Percentiles rank a stretch among this genome's conserved stretches.
Evolutionary conservation across 1,140 invertebrate genomes (phyloP).

Genomic region (Meloidogyne hapla): DNA sequence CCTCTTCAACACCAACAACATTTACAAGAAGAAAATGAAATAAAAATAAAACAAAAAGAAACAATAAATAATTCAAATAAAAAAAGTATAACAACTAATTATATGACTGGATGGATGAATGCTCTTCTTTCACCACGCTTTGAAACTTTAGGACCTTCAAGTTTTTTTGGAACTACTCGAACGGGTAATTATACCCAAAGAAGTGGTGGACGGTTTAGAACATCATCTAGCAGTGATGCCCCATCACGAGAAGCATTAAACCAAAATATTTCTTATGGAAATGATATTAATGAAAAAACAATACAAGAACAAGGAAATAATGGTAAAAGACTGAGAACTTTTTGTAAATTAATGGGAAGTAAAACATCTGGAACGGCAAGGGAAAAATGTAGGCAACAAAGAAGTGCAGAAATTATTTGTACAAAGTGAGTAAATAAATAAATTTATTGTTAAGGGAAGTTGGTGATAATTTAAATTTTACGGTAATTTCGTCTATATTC

Average conservation of each 20-base stretch:
- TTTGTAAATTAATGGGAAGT: conserved; percentile 2
- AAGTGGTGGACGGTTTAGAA: background rate
- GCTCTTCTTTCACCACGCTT: conserved; percentile 17
- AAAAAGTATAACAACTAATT: background rate
- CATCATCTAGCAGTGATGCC: background rate
- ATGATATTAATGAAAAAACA: background rate
- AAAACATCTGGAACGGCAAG: background rate
- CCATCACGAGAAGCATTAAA: conserved; percentile 5
- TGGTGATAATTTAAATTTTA: too few species aligned
- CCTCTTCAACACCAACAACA: background rate
- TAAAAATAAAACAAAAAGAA: background rate
- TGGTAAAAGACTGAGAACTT: background rate
- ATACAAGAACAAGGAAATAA: background rate
- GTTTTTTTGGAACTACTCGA: background rate
- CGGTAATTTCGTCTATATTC: too few species aligned
- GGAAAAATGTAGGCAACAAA: conserved; percentile 1
- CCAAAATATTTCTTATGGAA: background rate
- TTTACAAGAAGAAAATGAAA: background rate
- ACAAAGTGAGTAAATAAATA: background rate
- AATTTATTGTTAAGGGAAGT: too few species aligned
- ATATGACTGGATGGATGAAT: conserved; percentile 21
- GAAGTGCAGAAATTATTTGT: background rate
- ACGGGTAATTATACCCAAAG: background rate
- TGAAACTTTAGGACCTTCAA: conserved; percentile 11
- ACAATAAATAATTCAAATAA: conserved; percentile 2